Base-by-base conservation (phyloP, 2,797 vertebrate genomes). In the Aulostomus chinensis region DNA sequence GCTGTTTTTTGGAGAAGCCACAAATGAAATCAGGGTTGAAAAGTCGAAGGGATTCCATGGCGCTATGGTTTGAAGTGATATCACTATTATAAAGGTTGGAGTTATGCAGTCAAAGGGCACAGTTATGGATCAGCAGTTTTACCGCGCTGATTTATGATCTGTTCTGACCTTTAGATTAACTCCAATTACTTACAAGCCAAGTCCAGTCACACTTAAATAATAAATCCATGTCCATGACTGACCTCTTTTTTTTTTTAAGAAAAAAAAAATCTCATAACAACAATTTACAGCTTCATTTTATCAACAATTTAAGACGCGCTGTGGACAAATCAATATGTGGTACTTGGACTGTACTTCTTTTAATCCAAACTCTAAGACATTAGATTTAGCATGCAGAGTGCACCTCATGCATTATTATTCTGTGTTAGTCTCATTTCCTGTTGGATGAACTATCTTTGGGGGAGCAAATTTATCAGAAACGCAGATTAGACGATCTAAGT, bases 101-200 rank as follows among this genome's bases (percentile, higher is more conserved):
- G 48, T 43, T 26, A 29, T 2, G 15, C 20, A 47, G 55, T 72
- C 60, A 69, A 34, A 67, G 58, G 66, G 37, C 52, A 45, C 24
- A 4, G 70, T 65, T 53, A 66, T 63, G 72, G 66, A 72, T 80
- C 60, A 66, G 39, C 61, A 55, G 29, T 47, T 70, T 67, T 73
- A 62, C 73, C 47, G 56, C 48, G 68, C 29, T 65, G 66, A 84
- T 81, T 64, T 72, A 69, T 25, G 45, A 69, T 60, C 55, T 32
- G 54, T 58, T 37, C 37, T 60, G 61, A 73, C 73, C 58, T 58
- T 41, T 18, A 39, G 61, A 72, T 68, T 69, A 45, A 49, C 63
- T 68, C 45, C 59, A 73, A 78, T 83, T 84, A 77, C 34, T 43
- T 35, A 42, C 28, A 46, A 66, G 58, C 80, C 65, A 68, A 43